These are phyloP conservation scores for Helicoverpa zea DNA, from an alignment of 1,140 invertebrate genomes.

Conservation along the genomic window DNA sequence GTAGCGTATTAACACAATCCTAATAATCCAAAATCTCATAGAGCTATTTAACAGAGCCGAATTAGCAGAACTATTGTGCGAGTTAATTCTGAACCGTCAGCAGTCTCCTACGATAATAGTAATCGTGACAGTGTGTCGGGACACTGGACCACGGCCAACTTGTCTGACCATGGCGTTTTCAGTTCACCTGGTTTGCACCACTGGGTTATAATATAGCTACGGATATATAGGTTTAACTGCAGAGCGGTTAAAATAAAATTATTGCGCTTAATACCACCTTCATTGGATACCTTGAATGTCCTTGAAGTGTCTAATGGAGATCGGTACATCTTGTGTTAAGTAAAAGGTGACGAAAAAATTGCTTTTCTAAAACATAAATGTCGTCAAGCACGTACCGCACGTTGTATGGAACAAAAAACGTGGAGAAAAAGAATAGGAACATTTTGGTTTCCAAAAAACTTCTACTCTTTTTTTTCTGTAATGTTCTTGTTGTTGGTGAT, in stretches of 20 bases:
- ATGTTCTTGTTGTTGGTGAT: no score
- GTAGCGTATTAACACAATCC: no score
- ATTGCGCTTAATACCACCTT: background rate
- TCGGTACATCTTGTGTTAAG: no score
- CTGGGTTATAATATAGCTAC: background rate
- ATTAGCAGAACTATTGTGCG: constrained; percentile 20
- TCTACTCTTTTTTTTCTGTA: no score
- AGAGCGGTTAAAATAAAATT: background rate
- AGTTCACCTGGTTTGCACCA: constrained; percentile 57
- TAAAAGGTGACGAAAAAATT: no score
- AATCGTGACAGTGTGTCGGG: constrained; percentile 53
- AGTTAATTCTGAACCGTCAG: constrained; percentile 43
- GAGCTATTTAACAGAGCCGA: background rate
- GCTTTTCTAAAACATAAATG: no score
- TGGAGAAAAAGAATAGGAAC: no score
- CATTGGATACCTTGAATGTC: no score
- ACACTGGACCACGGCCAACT: constrained; percentile 66
- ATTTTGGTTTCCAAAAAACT: no score
- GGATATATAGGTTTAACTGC: background rate
- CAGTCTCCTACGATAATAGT: constrained; percentile 51
- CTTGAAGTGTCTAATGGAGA: no score
- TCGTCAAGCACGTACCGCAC: no score
- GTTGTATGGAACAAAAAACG: no score
- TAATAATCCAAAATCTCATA: background rate
- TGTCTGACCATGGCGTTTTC: constrained; percentile 61